phyloP scores from a whole-genome alignment of 2,797 vertebrate genomes.

The Orientallactaga sibirica region DNA sequence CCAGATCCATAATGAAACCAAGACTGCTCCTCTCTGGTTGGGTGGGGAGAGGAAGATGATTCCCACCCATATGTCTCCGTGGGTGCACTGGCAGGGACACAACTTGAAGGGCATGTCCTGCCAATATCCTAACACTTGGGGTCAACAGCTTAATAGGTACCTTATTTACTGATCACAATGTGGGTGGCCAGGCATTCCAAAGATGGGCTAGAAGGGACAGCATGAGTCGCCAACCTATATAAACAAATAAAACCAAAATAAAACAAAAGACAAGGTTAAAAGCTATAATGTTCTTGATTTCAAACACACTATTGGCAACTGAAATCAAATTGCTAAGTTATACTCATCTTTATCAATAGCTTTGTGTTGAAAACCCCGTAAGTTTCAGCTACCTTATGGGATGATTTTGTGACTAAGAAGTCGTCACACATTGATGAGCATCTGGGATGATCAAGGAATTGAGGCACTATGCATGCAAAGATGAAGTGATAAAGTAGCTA shows the following conservation, averaged over 20 bases:
- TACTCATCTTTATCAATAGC: background rate
- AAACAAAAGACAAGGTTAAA: conserved; percentile 47
- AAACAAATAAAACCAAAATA: conserved; percentile 2
- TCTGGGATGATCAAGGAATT: background rate
- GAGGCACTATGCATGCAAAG: background rate
- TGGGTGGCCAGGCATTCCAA: background rate
- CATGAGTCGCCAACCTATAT: background rate
- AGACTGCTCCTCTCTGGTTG: background rate
- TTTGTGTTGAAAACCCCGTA: background rate
- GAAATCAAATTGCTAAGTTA: background rate
- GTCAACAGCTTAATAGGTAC: background rate
- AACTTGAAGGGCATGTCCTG: background rate
- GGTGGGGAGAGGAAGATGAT: background rate
- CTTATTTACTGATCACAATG: background rate
- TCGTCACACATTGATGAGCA: conserved; percentile 8
- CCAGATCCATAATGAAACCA: background rate
- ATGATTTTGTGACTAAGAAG: background rate
- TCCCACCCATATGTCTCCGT: background rate
- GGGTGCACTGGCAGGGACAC: background rate
- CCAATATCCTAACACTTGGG: background rate
- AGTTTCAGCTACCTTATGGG: background rate
- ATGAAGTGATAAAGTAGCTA: conserved; percentile 22
- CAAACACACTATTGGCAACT: background rate
- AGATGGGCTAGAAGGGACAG: background rate
- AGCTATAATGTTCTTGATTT: background rate